Evolutionary conservation across 2,113 vertebrate species (phyloP).

Genomic region (Odocoileus hemionus): DNA sequence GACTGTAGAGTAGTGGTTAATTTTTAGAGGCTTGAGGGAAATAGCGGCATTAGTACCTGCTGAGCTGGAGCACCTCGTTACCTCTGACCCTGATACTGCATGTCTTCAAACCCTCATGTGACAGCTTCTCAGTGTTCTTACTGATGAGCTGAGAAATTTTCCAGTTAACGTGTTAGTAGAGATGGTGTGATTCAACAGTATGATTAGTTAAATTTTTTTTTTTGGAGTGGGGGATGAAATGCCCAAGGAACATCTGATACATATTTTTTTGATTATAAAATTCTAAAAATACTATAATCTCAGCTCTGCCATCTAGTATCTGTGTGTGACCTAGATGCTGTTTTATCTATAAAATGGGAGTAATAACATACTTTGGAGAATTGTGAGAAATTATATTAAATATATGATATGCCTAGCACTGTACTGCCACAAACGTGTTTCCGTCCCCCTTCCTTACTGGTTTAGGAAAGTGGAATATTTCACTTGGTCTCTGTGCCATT

Average conservation of each 20-base stretch:
- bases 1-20: neutral
- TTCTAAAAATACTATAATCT: neutral
- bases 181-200: neutral
- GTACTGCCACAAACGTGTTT: neutral
- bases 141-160: neutral
- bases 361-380: neutral
- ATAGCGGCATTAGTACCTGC: neutral
- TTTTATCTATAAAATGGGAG: neutral
- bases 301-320: neutral
- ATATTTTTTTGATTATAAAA: neutral
- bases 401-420: neutral
- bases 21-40: neutral
- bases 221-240: neutral
- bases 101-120: neutral
- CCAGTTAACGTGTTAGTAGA: neutral
- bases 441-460: neutral
- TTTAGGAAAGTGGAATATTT: slow-evolving; percentile 6
- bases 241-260: neutral
- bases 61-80: neutral
- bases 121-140: neutral
- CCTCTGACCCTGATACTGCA: neutral
- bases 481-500: neutral
- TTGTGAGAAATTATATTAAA: neutral
- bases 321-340: neutral
- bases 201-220: neutral